Conservation (phyloP, 2,113 vertebrate species). For the Pithys albifrons region DNA sequence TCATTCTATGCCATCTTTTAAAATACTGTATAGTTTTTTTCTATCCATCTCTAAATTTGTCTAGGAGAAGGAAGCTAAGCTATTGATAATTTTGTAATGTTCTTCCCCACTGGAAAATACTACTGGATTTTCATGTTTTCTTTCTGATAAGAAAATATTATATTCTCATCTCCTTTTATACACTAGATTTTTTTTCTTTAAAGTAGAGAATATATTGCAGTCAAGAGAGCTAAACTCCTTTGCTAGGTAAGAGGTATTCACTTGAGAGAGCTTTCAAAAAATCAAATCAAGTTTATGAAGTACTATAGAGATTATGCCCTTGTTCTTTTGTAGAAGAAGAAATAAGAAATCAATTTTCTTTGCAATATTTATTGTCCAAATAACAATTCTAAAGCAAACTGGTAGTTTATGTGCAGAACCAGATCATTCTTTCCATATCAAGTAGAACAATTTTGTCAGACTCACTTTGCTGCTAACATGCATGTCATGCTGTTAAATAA, state of each 20-base stretch:
- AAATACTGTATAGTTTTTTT: neutral
- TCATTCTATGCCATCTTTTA: neutral
- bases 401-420: neutral
- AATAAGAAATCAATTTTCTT: slow-evolving; percentile 43
- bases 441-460: slow-evolving; percentile 34
- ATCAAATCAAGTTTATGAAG: slow-evolving; percentile 22
- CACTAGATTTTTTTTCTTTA: neutral
- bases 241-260: neutral
- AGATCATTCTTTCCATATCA: slow-evolving; percentile 28
- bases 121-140: neutral
- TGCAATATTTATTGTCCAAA: slow-evolving; percentile 35
- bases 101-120: neutral
- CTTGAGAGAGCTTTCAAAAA: slow-evolving; percentile 14
- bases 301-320: slow-evolving; percentile 2
- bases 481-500: slow-evolving; percentile 13
- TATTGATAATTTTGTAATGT: neutral
- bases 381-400: neutral
- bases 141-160: neutral
- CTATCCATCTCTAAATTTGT: neutral
- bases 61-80: neutral
- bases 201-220: neutral
- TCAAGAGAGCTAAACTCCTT: neutral
- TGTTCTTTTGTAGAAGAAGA: neutral
- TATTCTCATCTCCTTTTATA: neutral
- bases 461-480: neutral